Conservation (phyloP, 2,797 vertebrate genomes). For the Pseudocheirus occidentalis region DNA sequence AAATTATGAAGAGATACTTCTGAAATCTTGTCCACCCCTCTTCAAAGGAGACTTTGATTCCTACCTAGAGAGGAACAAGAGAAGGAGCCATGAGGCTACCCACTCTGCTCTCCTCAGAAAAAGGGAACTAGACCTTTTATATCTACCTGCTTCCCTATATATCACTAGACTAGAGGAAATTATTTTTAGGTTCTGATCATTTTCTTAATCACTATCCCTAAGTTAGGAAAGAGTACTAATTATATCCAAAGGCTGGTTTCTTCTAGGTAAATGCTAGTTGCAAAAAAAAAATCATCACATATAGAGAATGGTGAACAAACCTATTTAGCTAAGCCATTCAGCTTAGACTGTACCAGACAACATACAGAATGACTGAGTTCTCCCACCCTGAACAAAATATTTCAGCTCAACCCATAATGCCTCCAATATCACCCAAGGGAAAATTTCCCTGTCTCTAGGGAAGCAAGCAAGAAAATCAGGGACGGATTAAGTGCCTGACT, state of each 20-base stretch:
- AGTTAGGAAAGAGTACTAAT: not conserved
- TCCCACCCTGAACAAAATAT: not conserved
- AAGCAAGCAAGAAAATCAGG: not conserved
- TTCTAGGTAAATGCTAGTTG: not conserved
- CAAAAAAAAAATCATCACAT: not conserved
- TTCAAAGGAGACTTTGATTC: not conserved
- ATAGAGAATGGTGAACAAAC: not conserved
- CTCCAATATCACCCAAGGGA: not conserved
- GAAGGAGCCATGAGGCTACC: not conserved
- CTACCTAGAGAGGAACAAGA: not conserved
- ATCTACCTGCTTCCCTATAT: not conserved
- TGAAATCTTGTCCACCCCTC: not conserved
- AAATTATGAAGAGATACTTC: not conserved
- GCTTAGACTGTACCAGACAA: not conserved
- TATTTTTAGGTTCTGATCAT: not conserved
- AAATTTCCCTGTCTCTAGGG: not conserved
- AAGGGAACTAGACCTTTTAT: not conserved
- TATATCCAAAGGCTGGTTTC: not conserved
- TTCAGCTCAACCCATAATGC: not conserved
- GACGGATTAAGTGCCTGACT: not conserved
- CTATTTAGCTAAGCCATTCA: not conserved
- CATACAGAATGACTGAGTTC: not conserved
- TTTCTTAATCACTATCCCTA: not conserved
- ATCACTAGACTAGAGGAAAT: not conserved
- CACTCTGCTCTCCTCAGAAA: not conserved